phyloP scores from a whole-genome alignment of 64 coral and sea anemone species.

The Montipora efflorescens region DNA sequence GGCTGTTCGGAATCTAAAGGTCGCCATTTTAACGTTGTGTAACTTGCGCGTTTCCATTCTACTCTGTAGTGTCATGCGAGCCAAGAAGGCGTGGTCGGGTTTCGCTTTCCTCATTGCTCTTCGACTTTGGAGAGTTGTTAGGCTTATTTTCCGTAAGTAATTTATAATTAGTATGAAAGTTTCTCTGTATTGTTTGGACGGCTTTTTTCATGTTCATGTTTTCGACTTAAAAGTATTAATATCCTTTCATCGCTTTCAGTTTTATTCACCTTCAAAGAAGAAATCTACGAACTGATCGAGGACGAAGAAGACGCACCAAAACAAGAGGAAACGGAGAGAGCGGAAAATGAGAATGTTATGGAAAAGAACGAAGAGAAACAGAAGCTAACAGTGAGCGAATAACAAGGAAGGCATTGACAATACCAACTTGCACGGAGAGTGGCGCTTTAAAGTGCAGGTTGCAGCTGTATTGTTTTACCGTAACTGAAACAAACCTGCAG shows the following conservation, averaged over 20 bases:
- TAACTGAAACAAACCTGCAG: too few relatives aligned
- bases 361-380: conserved; percentile 24
- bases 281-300: conserved; percentile 67
- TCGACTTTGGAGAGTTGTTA: conserved; percentile 55
- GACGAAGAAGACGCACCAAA: conserved; percentile 43
- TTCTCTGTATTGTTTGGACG: too few relatives aligned
- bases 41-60: background rate
- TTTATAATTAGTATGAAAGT: too few relatives aligned
- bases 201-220: too few relatives aligned
- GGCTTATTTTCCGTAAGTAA: conserved; percentile 21
- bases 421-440: background rate
- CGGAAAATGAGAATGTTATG: background rate
- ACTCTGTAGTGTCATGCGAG: conserved; percentile 19
- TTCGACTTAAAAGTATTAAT: background rate
- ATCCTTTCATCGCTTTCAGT: background rate
- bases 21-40: background rate
- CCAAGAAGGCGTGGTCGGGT: conserved; percentile 17
- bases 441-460: too few relatives aligned
- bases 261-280: conserved; percentile 40
- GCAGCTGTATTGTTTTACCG: too few relatives aligned
- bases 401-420: background rate
- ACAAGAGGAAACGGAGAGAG: background rate
- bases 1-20: background rate
- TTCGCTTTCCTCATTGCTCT: conserved; percentile 39
- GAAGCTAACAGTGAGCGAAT: background rate